Percentiles rank a stretch among this genome's conserved stretches.
Evolutionary conservation across 2,113 vertebrate genomes (phyloP).

Genomic region (Proterorhinus semilunaris): DNA sequence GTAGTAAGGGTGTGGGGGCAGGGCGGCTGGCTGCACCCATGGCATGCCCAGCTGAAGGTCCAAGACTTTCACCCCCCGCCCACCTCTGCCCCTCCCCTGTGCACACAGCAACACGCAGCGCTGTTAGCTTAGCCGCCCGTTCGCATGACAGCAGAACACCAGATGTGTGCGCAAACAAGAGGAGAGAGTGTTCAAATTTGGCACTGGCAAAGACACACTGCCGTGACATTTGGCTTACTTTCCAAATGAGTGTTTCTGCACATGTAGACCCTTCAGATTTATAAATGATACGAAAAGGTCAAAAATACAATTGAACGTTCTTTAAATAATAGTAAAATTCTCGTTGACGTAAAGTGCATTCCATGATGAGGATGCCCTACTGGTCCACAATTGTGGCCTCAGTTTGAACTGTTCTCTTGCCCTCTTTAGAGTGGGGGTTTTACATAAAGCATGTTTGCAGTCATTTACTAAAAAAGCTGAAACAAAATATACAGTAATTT

Average conservation of each 20-base stretch:
- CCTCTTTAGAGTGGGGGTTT: no score
- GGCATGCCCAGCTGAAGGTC: conserved; percentile 54
- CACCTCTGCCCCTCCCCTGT: neutral
- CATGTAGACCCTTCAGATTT: neutral
- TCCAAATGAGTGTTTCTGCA: neutral
- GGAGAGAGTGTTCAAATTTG: conserved; percentile 40
- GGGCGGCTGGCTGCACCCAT: conserved; percentile 51
- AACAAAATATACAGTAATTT: no score
- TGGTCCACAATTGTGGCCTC: no score
- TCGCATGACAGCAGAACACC: conserved; percentile 69
- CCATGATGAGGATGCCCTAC: no score
- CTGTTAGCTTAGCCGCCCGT: conserved; percentile 64
- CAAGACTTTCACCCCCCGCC: conserved; percentile 11
- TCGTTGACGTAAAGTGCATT: no score
- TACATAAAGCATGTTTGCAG: no score
- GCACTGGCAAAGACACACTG: conserved; percentile 7
- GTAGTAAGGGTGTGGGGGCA: neutral
- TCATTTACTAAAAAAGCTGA: no score
- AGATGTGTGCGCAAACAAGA: conserved; percentile 62
- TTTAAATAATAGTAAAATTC: no score
- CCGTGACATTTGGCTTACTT: neutral
- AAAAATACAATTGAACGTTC: no score
- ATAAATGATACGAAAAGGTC: neutral
- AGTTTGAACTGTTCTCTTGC: no score
- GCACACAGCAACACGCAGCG: conserved; percentile 49